Percentiles rank a stretch among this genome's conserved stretches.
phyloP scores from a whole-genome alignment of 2,797 vertebrate genomes.

The Hyperoplus lanceolatus region DNA sequence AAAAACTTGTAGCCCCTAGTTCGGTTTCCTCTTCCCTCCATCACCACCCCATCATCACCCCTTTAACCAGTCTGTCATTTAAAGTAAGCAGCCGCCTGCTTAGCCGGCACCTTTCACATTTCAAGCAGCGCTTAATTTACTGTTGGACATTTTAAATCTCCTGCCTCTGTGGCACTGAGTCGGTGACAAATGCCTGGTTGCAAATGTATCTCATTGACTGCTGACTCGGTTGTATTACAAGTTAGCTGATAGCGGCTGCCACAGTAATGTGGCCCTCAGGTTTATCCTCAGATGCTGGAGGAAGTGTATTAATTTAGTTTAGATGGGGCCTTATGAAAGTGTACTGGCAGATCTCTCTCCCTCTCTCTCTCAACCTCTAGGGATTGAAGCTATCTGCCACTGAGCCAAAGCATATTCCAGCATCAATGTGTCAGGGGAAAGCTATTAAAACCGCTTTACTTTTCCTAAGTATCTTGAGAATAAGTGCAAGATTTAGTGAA shows the following conservation, averaged over 20 bases:
- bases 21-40: slow-evolving; percentile 27
- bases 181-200: slow-evolving; percentile 79
- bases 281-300: slow-evolving; percentile 81
- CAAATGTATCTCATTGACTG: slow-evolving; percentile 82
- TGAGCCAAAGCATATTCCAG: slow-evolving; percentile 77
- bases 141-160: slow-evolving; percentile 81
- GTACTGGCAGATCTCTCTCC: slow-evolving; percentile 46
- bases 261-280: slow-evolving; percentile 71
- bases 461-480: slow-evolving; percentile 83
- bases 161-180: slow-evolving; percentile 69
- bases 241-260: slow-evolving; percentile 73
- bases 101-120: slow-evolving; percentile 80
- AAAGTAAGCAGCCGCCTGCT: slow-evolving; percentile 80
- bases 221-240: slow-evolving; percentile 79
- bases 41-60: slow-evolving; percentile 53
- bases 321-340: slow-evolving; percentile 70
- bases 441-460: slow-evolving; percentile 85
- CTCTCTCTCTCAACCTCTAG: slow-evolving; percentile 49
- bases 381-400: slow-evolving; percentile 76
- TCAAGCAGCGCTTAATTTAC: slow-evolving; percentile 80
- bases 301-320: slow-evolving; percentile 80
- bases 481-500: slow-evolving; percentile 86
- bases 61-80: slow-evolving; percentile 62
- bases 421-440: slow-evolving; percentile 83
- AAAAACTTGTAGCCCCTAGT: slow-evolving; percentile 1